A percentile compares a stretch with the other conserved stretches of the same genome.
These are phyloP conservation scores for Perca schrenkii DNA, from an alignment of 2,113 vertebrate species.

Conservation along the genomic window DNA sequence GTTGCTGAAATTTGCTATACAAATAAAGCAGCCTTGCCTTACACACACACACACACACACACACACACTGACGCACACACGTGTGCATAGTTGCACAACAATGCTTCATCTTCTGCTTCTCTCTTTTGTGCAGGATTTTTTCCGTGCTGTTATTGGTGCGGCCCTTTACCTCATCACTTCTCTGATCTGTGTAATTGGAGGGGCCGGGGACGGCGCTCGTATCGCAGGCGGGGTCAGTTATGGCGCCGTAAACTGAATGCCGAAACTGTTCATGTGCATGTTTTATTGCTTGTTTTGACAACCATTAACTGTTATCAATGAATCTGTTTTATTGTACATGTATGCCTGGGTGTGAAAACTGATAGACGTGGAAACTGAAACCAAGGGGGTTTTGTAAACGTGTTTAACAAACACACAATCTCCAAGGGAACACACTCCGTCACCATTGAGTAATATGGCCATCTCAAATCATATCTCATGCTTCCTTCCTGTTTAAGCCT, in stretches of 20 bases:
- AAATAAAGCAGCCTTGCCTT: no score
- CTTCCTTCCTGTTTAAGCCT: conserved; percentile 32
- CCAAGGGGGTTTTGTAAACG: background rate
- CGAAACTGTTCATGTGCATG: background rate
- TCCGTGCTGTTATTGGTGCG: conserved; percentile 77
- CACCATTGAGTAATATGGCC: background rate
- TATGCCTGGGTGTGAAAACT: background rate
- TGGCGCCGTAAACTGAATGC: background rate
- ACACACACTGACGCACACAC: background rate
- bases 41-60: background rate
- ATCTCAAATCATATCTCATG: background rate
- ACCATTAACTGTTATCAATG: background rate
- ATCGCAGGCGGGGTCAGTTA: conserved; percentile 84
- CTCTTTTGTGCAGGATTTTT: conserved; percentile 74
- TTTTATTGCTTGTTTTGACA: conserved; percentile 25
- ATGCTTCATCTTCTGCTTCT: background rate
- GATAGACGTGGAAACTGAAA: background rate
- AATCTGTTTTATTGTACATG: background rate
- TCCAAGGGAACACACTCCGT: background rate
- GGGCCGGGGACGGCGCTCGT: conserved; percentile 71
- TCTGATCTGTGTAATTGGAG: conserved; percentile 77
- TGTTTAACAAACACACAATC: background rate
- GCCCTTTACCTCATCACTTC: conserved; percentile 81
- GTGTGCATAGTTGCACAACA: background rate
- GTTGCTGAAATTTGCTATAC: no score